A percentile compares a stretch with the other conserved stretches of the same genome.
Evolutionary conservation across 2,113 vertebrate genomes (phyloP).

Genomic region (Pterocles gutturalis): DNA sequence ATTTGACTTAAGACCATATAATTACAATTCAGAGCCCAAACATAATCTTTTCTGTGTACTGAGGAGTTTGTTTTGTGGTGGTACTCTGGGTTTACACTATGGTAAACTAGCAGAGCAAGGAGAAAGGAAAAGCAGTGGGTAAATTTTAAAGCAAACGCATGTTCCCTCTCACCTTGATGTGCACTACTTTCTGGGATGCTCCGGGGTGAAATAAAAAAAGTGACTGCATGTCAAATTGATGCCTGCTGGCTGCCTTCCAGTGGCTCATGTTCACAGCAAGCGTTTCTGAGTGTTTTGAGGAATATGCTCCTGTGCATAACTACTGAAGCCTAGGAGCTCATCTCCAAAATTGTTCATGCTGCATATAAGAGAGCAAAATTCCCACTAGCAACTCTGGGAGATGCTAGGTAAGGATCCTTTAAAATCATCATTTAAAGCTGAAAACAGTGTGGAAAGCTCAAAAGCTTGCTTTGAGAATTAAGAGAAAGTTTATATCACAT

Average conservation of each 20-base stretch:
- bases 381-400: background rate
- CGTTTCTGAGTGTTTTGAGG: background rate
- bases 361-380: background rate
- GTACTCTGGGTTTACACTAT: background rate
- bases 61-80: background rate
- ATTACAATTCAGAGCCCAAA: background rate
- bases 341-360: background rate
- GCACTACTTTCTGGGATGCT: background rate
- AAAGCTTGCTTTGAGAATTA: background rate
- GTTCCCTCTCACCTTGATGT: background rate
- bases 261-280: background rate
- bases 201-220: conserved; percentile 4
- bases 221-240: background rate
- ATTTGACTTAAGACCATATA: background rate
- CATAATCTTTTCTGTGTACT: background rate
- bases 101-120: background rate
- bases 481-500: background rate
- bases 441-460: background rate
- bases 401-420: background rate
- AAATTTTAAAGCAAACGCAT: background rate
- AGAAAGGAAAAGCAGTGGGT: background rate
- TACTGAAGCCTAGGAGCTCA: background rate
- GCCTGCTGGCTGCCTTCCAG: conserved; percentile 22
- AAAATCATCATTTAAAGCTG: background rate
- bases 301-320: background rate